Base-by-base conservation (phyloP, 2,797 vertebrate genomes). In the Trachurus trachurus region DNA sequence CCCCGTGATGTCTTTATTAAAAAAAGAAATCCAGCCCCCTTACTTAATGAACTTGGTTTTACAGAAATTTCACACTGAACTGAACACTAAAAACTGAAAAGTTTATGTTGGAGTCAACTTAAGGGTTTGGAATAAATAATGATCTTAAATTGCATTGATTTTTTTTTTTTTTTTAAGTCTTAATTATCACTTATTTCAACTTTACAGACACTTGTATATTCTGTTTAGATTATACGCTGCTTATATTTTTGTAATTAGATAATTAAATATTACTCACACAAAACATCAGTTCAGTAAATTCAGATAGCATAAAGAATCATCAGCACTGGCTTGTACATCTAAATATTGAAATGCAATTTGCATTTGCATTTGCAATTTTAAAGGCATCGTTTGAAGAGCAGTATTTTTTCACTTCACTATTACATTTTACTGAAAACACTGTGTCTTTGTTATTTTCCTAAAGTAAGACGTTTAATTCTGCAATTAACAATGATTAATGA, bases 361-460 rank as follows among this genome's bases (percentile, higher is more conserved):
- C 31, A 16, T n/a, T 40, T 40, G 39, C 37, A 39, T 9, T 39
- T 10, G 9, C 37, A 31, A 57, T 17, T 11, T 49, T 16, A 49
- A 19, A 49, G n/a, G n/a, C n/a, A n/a, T n/a, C n/a, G n/a, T n/a
- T 49, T 78, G 66, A 31, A 17, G 39, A 34, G 59, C 47, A 71
- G 29, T 7, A 54, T 6, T 37, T 6, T 37, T 45, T 26, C 26
- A 54, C 16, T 68, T 61, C 47, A 52, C 34, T 70, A 62, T 40
- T 56, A 26, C 3, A 9, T 80, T 54, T 71, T n/a, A 71, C 19
- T 39, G 4, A 9, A 34, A 65, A 62, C 4, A 5, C 42, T 12
- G 44, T 49, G 19, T 49, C 17, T 49, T 5, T 67, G 29, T 19
- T 19, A 1, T 62, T 63, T 68, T 0, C 67, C 40, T 60, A 13